Evolutionary conservation across 2,113 vertebrate genomes (phyloP), one percentile per base, ranked within the genome.

Genomic region (Clupea harengus): DNA sequence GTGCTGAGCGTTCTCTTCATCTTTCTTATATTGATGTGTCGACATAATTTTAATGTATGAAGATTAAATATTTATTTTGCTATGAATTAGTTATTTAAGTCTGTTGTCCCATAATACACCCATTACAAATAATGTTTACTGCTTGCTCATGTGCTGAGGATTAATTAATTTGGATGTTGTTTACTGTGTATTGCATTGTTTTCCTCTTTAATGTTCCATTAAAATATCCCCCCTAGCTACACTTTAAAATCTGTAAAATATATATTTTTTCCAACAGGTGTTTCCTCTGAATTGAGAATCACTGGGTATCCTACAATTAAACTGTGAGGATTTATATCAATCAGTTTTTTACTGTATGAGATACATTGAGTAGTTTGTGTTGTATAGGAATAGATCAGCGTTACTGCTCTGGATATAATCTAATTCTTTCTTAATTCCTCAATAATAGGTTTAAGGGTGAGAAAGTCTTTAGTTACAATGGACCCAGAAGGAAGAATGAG

Each of bases 251-350:
- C 39, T 72, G 7, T 25, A 72, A 28, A 25, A 75, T 39, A 75
- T 75, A 39, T 82, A 2, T 45, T n/a, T 39, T 39, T 39, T 39
- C 39, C 39, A 87, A 20, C 91, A 99, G 98, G 94, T 93, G 91
- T 98, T 92, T 96, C 96, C 83, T 97, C 96, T 91, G 97, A 99
- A 91, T 98, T 97, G 93, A 94, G 90, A 87, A 96, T 99, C 89
- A 94, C 94, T 93, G 96, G 94, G 89, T 98, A 98, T 93, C 98
- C 98, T 85, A 96, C 97, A 84, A 98, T 99, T 92, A 94, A 98
- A 86, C 94, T 99, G 98, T 99, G 94, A 98, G 98, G 97, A 17
- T 45, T 50, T 25, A n/a, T 28, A 52, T 44, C 18, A 20, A 20
- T 57, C 18, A 6, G 4, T 22, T 60, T 6, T 22, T 22, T 4